Evolutionary conservation across 2,797 vertebrate genomes (phyloP).

Genomic region (Atherinosoma microstoma): DNA sequence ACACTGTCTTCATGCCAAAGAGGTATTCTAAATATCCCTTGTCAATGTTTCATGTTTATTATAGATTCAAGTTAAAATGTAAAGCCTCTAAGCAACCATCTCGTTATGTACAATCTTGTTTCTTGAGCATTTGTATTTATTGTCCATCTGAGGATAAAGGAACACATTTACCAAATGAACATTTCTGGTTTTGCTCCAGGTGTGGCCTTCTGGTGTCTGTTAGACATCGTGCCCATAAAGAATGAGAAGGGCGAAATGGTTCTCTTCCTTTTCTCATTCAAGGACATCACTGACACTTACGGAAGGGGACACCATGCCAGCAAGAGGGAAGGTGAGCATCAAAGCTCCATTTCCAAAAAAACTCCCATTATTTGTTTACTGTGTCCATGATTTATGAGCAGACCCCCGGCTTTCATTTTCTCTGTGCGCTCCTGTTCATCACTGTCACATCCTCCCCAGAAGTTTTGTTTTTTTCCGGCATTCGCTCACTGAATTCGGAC

Average conservation of each 20-base stretch:
- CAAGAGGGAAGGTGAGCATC: slow-evolving; percentile 85
- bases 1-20: no score
- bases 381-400: slow-evolving; percentile 61
- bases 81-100: neutral
- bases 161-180: neutral
- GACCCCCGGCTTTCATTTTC: slow-evolving; percentile 55
- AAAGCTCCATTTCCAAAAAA: slow-evolving; percentile 13
- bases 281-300: slow-evolving; percentile 91
- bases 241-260: slow-evolving; percentile 98
- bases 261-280: slow-evolving; percentile 97
- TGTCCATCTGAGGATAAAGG: neutral
- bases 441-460: slow-evolving; percentile 62
- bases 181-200: slow-evolving; percentile 78
- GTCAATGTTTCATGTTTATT: neutral
- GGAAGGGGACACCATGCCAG: slow-evolving; percentile 78
- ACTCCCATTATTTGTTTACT: slow-evolving; percentile 42
- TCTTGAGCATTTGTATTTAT: slow-evolving; percentile 10
- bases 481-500: slow-evolving; percentile 50
- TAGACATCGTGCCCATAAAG: slow-evolving; percentile 98
- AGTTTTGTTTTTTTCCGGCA: slow-evolving; percentile 34
- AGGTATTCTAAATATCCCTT: no score
- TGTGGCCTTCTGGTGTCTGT: slow-evolving; percentile 91
- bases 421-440: slow-evolving; percentile 56
- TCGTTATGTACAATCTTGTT: neutral
- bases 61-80: neutral